These are phyloP conservation scores for Tenthredo scrophulariae DNA, from an alignment of 2,888 invertebrate species.

Conservation along the genomic window DNA sequence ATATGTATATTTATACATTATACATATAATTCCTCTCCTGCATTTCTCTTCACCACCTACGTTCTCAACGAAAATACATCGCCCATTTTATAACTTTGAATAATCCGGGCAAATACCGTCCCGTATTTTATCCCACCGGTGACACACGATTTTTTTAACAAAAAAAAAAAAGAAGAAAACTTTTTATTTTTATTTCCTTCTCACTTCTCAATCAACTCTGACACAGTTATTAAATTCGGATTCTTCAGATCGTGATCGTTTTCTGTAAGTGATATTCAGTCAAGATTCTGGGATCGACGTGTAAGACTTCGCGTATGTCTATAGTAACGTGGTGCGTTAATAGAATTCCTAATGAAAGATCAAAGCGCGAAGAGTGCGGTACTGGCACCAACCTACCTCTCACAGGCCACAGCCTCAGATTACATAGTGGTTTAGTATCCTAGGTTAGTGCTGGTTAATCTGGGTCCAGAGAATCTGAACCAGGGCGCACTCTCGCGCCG, in stretches of 20 bases:
- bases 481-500: conserved; percentile 3
- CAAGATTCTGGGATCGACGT: no score
- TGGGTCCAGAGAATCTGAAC: conserved; percentile 41
- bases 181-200: no score
- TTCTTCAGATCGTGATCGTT: no score
- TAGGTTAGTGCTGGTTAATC: conserved; percentile 51
- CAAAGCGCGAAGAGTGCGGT: conserved; percentile 29
- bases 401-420: background rate
- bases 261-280: no score
- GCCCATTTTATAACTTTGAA: background rate
- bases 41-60: background rate
- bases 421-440: conserved; percentile 39
- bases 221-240: no score
- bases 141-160: no score
- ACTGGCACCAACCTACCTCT: background rate
- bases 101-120: background rate
- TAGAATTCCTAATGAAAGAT: conserved; percentile 42
- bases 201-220: background rate
- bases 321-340: background rate
- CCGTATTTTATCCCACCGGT: no score
- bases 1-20: background rate
- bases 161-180: no score
- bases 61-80: background rate
- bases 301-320: no score
- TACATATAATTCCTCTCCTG: background rate